Evolutionary conservation across 2,113 vertebrate species (phyloP), one percentile per base, ranked within the genome.

Genomic region (Actenoides hombroni): DNA sequence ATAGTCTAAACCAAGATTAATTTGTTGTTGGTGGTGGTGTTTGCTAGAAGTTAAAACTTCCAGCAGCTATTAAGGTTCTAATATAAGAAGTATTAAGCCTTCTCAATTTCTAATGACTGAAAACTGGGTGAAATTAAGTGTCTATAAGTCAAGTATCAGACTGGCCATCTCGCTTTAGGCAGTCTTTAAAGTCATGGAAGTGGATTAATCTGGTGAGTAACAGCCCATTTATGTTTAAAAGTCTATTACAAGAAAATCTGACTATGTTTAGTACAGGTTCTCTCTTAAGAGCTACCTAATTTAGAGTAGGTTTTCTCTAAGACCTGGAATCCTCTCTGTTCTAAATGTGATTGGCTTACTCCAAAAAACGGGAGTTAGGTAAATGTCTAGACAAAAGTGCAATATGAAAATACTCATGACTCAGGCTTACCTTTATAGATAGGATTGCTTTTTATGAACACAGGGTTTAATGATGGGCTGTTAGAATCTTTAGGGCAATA

Each of bases 181-280:
- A 83, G 84, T 76, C 53, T 94, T 78, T 73, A 61, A 94, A 96
- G 25, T 85, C 65, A 37, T 46, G 60, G 35, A 84, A 79, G 81
- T 91, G 86, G 84, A 91, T 85, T 92, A 84, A 85, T 95, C 77
- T 90, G 84, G 48, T 92, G 75, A 71, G 11, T 81, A 86, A 92
- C 49, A 94, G 71, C 44, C 53, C 10, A 21, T 89, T 92, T 75
- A 37, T 67, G 69, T 79, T 94, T 89, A 51, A 49, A 91, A 83
- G 48, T 85, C 77, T 70, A 6, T 86, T 91, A 69, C 18, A 69
- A 37, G 46, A 54, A 70, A 90, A 61, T 89, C 61, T 92, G 84
- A 20, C n/a, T 89, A 51, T 56, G 84, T 91, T 88, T 76, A 56
- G 75, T 65, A 16, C 63, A 88, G 37, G 77, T 68, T 90, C 60